Percentiles rank a stretch among this genome's conserved stretches.
Conservation (phyloP, 2,888 invertebrate species). For the Sclerodermus sp. region DNA sequence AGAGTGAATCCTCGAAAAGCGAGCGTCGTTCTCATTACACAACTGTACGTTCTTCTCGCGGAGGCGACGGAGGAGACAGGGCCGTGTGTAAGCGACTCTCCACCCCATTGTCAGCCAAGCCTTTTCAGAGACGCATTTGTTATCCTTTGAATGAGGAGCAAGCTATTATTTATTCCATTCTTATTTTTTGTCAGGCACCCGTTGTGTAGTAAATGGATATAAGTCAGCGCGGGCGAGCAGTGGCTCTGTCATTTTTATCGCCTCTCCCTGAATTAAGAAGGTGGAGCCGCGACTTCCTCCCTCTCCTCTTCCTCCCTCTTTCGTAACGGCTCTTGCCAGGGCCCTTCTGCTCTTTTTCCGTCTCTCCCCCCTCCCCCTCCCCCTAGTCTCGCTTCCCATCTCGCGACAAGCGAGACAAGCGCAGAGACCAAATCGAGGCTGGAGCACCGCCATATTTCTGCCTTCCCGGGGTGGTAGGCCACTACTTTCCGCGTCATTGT, state of each 20-base stretch:
- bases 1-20: constrained; percentile 1
- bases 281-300: constrained; percentile 42
- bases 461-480: constrained; percentile 22
- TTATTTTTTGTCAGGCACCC: constrained; percentile 54
- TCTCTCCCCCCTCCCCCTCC: constrained; percentile 10
- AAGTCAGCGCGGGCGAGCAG: constrained; percentile 54
- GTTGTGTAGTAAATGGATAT: constrained; percentile 54
- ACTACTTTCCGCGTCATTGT: constrained; percentile 34
- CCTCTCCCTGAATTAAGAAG: constrained; percentile 56
- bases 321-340: constrained; percentile 4
- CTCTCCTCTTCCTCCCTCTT: constrained; percentile 2
- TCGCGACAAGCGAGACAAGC: constrained; percentile 18
- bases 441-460: constrained; percentile 40
- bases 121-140: constrained; percentile 55
- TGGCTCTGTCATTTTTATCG: constrained; percentile 58
- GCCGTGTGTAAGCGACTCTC: constrained; percentile 48
- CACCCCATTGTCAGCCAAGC: constrained; percentile 48
- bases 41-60: constrained; percentile 18
- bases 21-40: constrained; percentile 27
- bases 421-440: constrained; percentile 30
- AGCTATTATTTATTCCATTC: constrained; percentile 57
- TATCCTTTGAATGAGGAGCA: constrained; percentile 56
- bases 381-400: constrained; percentile 12
- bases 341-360: background rate
- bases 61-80: constrained; percentile 21